Evolutionary conservation across 2,888 invertebrate genomes (phyloP).

Genomic region (Cinara cedri): DNA sequence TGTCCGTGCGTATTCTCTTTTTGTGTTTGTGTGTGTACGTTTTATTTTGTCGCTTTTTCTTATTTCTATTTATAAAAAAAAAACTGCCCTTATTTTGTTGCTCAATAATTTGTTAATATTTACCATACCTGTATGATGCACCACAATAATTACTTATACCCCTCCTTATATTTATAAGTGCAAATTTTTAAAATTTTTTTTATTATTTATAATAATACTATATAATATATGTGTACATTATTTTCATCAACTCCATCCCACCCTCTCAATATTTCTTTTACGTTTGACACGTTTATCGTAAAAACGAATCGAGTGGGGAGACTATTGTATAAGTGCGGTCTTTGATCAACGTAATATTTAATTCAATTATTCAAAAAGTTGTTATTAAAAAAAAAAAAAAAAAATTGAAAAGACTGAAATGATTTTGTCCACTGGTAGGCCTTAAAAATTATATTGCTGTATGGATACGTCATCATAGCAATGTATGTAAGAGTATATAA

Average conservation of each 20-base stretch:
- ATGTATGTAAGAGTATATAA: constrained; percentile 21
- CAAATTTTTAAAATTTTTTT: constrained; percentile 7
- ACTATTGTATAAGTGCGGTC: constrained; percentile 41
- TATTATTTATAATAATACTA: background rate
- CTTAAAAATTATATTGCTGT: constrained; percentile 33
- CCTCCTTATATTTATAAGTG: constrained; percentile 1
- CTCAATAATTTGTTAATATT: constrained; percentile 47
- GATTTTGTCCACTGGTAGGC: constrained; percentile 52
- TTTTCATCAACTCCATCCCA: background rate
- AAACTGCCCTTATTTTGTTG: constrained; percentile 53
- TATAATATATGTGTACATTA: background rate
- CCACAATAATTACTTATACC: background rate
- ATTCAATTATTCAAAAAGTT: constrained; percentile 26
- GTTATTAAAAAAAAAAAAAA: constrained; percentile 18
- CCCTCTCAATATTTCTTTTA: background rate
- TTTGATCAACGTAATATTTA: constrained; percentile 46
- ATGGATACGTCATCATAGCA: constrained; percentile 1
- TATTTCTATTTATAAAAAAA: constrained; percentile 21
- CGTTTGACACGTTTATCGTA: background rate
- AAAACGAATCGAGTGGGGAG: background rate
- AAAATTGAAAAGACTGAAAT: constrained; percentile 49
- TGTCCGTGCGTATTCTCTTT: background rate
- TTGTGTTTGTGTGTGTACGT: background rate
- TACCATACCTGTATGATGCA: constrained; percentile 11
- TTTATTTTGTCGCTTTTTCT: constrained; percentile 22